A percentile compares a stretch with the other conserved stretches of the same genome.
These are phyloP conservation scores for Pseudolycoriella hygida DNA, from an alignment of 2,888 invertebrate genomes.

Conservation along the genomic window DNA sequence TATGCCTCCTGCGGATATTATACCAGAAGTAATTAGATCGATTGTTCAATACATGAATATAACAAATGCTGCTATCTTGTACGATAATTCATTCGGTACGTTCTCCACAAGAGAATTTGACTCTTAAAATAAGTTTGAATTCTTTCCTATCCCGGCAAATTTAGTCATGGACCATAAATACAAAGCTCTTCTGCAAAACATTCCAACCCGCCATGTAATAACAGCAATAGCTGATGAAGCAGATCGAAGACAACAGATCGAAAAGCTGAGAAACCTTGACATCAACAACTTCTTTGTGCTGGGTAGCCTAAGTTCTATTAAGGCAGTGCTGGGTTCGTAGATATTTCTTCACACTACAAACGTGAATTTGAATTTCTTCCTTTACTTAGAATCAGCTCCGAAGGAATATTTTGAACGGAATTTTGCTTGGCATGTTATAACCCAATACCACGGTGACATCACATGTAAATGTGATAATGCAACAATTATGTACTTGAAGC, in stretches of 20 bases:
- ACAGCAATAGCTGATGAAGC: slow-evolving; percentile 41
- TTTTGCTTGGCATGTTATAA: slow-evolving; percentile 75
- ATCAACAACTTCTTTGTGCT: slow-evolving; percentile 81
- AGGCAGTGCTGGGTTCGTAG: slow-evolving; percentile 42
- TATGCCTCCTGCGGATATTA: slow-evolving; percentile 64
- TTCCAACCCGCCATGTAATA: slow-evolving; percentile 79
- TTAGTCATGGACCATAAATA: slow-evolving; percentile 87
- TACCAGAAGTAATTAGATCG: slow-evolving; percentile 48
- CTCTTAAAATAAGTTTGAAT: too few relatives aligned
- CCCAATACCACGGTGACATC: slow-evolving; percentile 55
- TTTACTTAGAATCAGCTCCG: slow-evolving; percentile 38
- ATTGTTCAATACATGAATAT: slow-evolving; percentile 53
- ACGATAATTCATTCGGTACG: slow-evolving; percentile 48
- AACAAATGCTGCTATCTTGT: slow-evolving; percentile 80
- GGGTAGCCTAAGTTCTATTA: slow-evolving; percentile 53
- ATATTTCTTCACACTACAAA: too few relatives aligned
- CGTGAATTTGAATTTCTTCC: too few relatives aligned
- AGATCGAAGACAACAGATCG: slow-evolving; percentile 42
- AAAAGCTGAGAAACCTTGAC: slow-evolving; percentile 58
- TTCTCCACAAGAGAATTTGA: too few relatives aligned
- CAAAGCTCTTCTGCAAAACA: slow-evolving; percentile 74
- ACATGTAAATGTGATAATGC: slow-evolving; percentile 61
- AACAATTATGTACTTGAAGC: slow-evolving; percentile 55
- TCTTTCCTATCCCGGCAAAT: slow-evolving; percentile 36
- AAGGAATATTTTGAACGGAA: slow-evolving; percentile 65